Conservation (phyloP, 2,888 invertebrate species). For the Hybos culiciformis region DNA sequence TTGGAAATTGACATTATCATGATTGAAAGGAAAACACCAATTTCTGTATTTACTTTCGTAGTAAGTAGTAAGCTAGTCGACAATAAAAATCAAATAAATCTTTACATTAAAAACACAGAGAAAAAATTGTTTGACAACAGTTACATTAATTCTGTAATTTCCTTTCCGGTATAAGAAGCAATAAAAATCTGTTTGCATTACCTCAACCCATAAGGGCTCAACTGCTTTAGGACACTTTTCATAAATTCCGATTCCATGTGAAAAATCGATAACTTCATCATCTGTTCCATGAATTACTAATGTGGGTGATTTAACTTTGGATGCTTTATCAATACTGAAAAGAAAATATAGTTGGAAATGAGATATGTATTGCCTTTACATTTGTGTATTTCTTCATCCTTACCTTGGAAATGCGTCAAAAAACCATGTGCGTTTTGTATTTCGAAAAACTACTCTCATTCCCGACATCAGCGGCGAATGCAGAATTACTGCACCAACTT, state of each 20-base stretch:
- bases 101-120: too few species aligned
- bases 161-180: too few species aligned
- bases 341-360: slow-evolving; percentile 2
- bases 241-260: slow-evolving; percentile 93
- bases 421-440: slow-evolving; percentile 95
- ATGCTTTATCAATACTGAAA: slow-evolving; percentile 95
- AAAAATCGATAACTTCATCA: slow-evolving; percentile 98
- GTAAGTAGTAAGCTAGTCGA: too few species aligned
- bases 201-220: slow-evolving; percentile 77
- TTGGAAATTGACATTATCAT: too few species aligned
- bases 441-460: slow-evolving; percentile 94
- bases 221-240: slow-evolving; percentile 93
- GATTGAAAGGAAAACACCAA: too few species aligned
- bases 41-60: too few species aligned
- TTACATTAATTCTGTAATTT: too few species aligned
- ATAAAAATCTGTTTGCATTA: too few species aligned
- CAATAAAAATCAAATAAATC: too few species aligned
- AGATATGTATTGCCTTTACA: too few species aligned
- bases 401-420: slow-evolving; percentile 99
- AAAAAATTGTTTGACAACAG: too few species aligned
- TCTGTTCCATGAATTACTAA: slow-evolving; percentile 98
- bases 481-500: slow-evolving; percentile 90
- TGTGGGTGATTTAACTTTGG: slow-evolving; percentile 93
- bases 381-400: too few species aligned
- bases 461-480: slow-evolving; percentile 98